Conservation (phyloP, 2,113 vertebrate genomes). For the Nyctereutes procyonoides region DNA sequence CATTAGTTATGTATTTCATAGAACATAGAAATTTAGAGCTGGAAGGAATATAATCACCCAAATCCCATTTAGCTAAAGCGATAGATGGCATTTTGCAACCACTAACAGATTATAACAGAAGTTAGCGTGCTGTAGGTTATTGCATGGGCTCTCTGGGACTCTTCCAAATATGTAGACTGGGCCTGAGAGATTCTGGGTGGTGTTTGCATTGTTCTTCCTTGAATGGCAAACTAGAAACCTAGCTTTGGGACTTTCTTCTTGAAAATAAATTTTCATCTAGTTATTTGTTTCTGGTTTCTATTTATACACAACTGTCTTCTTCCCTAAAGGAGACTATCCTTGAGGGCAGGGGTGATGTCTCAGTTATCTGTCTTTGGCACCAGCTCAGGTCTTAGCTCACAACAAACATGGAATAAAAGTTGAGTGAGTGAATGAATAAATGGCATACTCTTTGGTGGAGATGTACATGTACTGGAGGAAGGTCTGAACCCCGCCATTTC, state of each 20-base stretch:
- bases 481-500: background rate
- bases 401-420: background rate
- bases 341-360: background rate
- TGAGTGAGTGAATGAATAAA: background rate
- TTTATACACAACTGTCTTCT: background rate
- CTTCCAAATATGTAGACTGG: conserved; percentile 59
- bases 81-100: conserved; percentile 72
- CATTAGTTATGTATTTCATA: conserved; percentile 74
- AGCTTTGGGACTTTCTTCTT: conserved; percentile 71
- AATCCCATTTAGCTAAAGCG: conserved; percentile 71
- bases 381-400: background rate
- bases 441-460: background rate
- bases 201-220: conserved; percentile 62
- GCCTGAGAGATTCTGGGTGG: conserved; percentile 64
- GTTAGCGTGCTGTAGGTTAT: conserved; percentile 60
- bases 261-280: conserved; percentile 79
- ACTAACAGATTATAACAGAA: conserved; percentile 64
- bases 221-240: conserved; percentile 61
- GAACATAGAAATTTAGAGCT: conserved; percentile 72
- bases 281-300: conserved; percentile 71
- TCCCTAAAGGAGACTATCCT: background rate
- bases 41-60: conserved; percentile 72
- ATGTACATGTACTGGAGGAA: background rate
- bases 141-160: conserved; percentile 58
- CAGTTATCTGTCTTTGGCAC: background rate